Evolutionary conservation across 2,113 vertebrate species (phyloP).

Genomic region (Conger conger): DNA sequence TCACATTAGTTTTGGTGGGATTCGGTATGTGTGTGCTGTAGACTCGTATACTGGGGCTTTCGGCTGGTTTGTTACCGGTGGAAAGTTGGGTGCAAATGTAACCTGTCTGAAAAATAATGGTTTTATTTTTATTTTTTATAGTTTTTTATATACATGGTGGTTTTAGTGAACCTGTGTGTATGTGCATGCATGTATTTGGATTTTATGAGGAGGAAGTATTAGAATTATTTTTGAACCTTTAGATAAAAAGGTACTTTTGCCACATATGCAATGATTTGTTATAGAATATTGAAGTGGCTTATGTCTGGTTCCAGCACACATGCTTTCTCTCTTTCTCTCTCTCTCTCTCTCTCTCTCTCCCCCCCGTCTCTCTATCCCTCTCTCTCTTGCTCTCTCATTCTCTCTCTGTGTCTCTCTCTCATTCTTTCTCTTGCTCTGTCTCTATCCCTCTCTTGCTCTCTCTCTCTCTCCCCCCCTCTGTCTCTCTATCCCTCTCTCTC

Average conservation of each 20-base stretch:
- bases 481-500: conserved; percentile 8
- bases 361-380: conserved; percentile 30
- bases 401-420: conserved; percentile 11
- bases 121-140: too few relatives aligned
- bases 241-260: conserved; percentile 21
- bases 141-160: background rate
- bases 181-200: background rate
- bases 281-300: conserved; percentile 48
- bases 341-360: conserved; percentile 28
- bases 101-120: conserved; percentile 49
- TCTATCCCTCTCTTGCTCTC: conserved; percentile 18
- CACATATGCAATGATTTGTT: conserved; percentile 42
- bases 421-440: background rate
- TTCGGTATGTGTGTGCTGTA: conserved; percentile 64
- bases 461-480: background rate
- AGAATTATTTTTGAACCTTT: conserved; percentile 29
- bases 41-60: conserved; percentile 60
- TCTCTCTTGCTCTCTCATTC: background rate
- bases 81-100: conserved; percentile 67
- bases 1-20: conserved; percentile 65
- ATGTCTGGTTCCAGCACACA: conserved; percentile 27
- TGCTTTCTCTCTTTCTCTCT: background rate
- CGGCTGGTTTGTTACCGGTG: conserved; percentile 65
- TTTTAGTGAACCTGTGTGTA: background rate
- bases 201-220: background rate